phyloP scores from a whole-genome alignment of 2,888 invertebrate species.

The Abscondita cerata region DNA sequence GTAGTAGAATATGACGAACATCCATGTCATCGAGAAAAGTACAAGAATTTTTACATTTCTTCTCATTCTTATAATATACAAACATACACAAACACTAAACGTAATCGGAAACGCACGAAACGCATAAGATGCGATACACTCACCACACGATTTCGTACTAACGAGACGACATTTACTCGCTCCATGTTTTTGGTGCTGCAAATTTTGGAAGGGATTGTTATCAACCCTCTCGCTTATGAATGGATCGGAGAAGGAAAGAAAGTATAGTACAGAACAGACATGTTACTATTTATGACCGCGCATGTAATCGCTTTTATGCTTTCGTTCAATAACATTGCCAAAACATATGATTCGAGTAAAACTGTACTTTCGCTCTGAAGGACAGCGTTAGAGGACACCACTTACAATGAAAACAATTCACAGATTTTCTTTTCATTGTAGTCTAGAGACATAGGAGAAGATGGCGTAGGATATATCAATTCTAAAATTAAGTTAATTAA shows the following conservation, averaged over 20 bases:
- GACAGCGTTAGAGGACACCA: background rate
- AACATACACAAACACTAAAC: constrained; percentile 33
- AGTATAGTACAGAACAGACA: constrained; percentile 22
- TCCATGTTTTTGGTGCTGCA: constrained; percentile 37
- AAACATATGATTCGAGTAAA: constrained; percentile 3
- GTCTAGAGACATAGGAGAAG: no score
- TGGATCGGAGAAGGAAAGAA: constrained; percentile 30
- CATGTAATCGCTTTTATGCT: constrained; percentile 32
- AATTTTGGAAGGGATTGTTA: constrained; percentile 32
- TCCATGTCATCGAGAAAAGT: constrained; percentile 68
- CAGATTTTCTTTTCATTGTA: no score
- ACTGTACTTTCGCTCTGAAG: background rate
- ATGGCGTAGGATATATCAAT: no score
- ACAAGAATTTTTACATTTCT: constrained; percentile 68
- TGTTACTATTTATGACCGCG: constrained; percentile 33
- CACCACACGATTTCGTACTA: constrained; percentile 33
- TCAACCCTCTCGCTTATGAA: constrained; percentile 27
- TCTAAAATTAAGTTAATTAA: no score
- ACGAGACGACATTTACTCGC: constrained; percentile 37
- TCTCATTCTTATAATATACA: constrained; percentile 58
- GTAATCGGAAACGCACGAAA: constrained; percentile 25
- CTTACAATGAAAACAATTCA: background rate
- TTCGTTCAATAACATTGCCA: constrained; percentile 27
- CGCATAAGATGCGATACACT: constrained; percentile 26
- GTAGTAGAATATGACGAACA: constrained; percentile 70